Evolutionary conservation across 2,797 vertebrate species (phyloP).

Genomic region (Bothrops alternatus): DNA sequence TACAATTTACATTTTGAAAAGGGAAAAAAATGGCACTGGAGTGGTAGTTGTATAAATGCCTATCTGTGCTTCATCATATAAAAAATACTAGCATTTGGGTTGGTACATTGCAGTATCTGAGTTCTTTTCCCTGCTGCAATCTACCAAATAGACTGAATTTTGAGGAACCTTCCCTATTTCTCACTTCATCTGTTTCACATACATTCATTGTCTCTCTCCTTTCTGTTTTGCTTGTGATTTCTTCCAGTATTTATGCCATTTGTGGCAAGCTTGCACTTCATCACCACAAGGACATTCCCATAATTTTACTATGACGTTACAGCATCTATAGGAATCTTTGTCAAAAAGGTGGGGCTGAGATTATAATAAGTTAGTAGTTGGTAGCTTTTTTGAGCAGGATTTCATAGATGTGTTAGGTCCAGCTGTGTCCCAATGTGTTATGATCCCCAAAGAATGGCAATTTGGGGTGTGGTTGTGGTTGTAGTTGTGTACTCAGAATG

Average conservation of each 20-base stretch:
- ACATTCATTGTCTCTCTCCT: neutral
- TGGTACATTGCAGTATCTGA: neutral
- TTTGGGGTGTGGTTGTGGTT: too few species aligned
- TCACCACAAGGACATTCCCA: neutral
- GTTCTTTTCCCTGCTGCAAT: neutral
- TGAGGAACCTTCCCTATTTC: neutral
- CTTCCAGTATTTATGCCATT: neutral
- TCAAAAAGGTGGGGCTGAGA: neutral
- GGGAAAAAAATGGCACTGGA: neutral
- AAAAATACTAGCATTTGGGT: neutral
- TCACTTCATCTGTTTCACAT: neutral
- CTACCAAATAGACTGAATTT: neutral
- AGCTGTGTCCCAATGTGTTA: neutral
- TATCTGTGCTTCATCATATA: neutral
- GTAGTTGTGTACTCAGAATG: neutral
- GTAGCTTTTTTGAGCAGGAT: neutral
- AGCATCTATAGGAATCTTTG: neutral
- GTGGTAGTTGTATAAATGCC: neutral
- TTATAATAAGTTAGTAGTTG: neutral
- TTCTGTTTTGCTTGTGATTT: neutral
- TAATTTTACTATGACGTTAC: neutral
- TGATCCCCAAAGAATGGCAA: neutral
- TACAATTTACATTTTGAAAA: neutral
- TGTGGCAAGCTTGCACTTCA: neutral
- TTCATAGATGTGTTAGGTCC: neutral